Base-by-base conservation (phyloP, 2,113 vertebrate genomes). In the Atrichornis clamosus region DNA sequence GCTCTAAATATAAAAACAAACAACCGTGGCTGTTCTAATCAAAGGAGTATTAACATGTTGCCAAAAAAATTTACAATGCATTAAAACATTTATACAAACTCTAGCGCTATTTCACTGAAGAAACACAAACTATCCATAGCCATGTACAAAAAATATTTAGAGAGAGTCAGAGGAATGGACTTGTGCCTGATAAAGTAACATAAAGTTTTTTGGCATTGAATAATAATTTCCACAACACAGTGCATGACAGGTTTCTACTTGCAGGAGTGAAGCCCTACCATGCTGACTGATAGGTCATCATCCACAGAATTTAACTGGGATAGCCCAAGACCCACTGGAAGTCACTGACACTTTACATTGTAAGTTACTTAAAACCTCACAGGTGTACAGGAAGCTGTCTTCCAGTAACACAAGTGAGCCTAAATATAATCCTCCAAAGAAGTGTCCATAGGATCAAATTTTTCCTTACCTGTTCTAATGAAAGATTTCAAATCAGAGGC, bases 191-290 rank as follows among this genome's bases (percentile, higher is more conserved):
- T n/a, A 47, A 63, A 67, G 59, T 63, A 90, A 47, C 50, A 28
- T 53, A 52, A 67, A 74, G 39, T 17, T 63, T 91, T 74, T 85
- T 91, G 60, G 84, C 90, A 86, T 3, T 1, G 52, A 52, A 58
- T 55, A 84, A 16, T 63, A 88, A 77, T 94, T 96, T 96, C 93
- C 87, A 91, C 59, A 91, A 73, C 53, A 55, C 22, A 55, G 65
- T 35, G 39, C 47, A 47, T 20, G 19, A 70, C 49, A 60, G 41
- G 63, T 85, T 94, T 93, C 84, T 70, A 18, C 72, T 91, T 90
- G 68, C 46, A 94, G 70, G 87, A 88, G 33, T 63, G 35, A 87
- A 91, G 78, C 50, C 72, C 47, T 46, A 0, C 44, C 50, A 52
- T 7, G 33, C 53, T 76, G 77, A 76, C 58, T 23, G 75, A 59